phyloP scores from a whole-genome alignment of 2,113 vertebrate species.

The Catagonus wagneri region DNA sequence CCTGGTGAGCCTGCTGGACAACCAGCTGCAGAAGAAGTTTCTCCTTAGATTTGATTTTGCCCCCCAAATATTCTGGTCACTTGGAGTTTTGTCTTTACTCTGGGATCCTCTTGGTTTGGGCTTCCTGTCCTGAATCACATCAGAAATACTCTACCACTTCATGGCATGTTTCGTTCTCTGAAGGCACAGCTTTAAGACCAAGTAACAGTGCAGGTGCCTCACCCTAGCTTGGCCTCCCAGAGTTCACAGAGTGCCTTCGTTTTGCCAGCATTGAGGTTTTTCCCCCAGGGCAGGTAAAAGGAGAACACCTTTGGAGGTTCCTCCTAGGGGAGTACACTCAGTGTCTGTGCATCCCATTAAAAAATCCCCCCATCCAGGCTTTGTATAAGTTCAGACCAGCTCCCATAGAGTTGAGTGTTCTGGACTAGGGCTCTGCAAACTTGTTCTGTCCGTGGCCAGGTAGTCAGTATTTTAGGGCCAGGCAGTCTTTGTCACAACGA shows the following conservation, averaged over 20 bases:
- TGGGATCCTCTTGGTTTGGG: not conserved
- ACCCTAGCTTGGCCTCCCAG: not conserved
- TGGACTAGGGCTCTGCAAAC: not conserved
- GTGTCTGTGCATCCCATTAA: rapidly evolving
- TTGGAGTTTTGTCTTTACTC: not conserved
- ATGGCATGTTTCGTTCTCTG: rapidly evolving
- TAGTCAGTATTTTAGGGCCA: not conserved
- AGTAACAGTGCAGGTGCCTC: not conserved
- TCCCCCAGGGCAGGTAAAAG: not conserved
- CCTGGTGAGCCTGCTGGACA: not conserved
- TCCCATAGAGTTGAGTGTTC: rapidly evolving
- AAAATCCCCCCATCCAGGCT: too few relatives aligned
- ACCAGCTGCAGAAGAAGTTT: rapidly evolving
- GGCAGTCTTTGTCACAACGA: rapidly evolving
- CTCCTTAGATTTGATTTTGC: not conserved
- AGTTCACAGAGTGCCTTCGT: not conserved
- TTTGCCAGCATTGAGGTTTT: not conserved
- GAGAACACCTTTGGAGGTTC: too few relatives aligned
- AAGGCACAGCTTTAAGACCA: not conserved
- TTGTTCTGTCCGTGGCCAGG: not conserved
- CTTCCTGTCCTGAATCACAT: not conserved
- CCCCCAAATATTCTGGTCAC: not conserved
- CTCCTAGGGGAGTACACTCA: rapidly evolving
- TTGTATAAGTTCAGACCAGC: rapidly evolving
- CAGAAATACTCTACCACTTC: not conserved